Percentiles rank a stretch among this genome's conserved stretches.
Conservation (phyloP, 2,888 invertebrate genomes). For the Reticulitermes lucifugus region DNA sequence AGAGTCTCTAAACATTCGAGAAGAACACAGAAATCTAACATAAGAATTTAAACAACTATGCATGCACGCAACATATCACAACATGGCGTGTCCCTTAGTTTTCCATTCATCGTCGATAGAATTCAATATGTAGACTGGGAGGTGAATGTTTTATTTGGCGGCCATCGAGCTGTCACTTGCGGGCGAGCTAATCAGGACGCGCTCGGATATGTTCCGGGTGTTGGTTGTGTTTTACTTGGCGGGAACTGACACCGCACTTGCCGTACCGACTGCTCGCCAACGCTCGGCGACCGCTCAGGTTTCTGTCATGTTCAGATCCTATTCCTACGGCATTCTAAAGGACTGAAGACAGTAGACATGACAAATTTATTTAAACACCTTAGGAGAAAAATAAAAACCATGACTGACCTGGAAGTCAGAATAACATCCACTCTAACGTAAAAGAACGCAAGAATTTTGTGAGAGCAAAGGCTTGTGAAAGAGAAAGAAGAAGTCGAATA, state of each 20-base stretch:
- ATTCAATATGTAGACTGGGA: neutral
- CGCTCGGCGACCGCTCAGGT: neutral
- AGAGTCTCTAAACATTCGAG: too few species aligned
- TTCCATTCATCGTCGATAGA: neutral
- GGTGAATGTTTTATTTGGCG: constrained; percentile 21
- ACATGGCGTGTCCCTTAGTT: neutral
- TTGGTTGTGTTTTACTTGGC: constrained; percentile 8
- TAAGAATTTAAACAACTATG: too few species aligned
- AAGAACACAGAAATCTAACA: too few species aligned
- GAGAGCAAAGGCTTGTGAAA: too few species aligned
- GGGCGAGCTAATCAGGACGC: neutral
- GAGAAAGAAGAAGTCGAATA: too few species aligned
- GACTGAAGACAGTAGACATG: neutral
- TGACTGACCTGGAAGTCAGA: neutral
- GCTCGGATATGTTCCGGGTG: constrained; percentile 19
- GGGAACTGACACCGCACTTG: neutral
- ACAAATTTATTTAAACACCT: neutral
- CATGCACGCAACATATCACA: too few species aligned
- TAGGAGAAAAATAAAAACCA: too few species aligned
- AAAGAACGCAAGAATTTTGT: too few species aligned
- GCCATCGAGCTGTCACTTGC: constrained; percentile 13
- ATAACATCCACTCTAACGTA: neutral
- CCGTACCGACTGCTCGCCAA: neutral
- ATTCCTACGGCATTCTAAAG: neutral
- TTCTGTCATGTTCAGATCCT: neutral